These are phyloP conservation scores for Asarcornis scutulata DNA, from an alignment of 2,113 vertebrate species.

Conservation along the genomic window DNA sequence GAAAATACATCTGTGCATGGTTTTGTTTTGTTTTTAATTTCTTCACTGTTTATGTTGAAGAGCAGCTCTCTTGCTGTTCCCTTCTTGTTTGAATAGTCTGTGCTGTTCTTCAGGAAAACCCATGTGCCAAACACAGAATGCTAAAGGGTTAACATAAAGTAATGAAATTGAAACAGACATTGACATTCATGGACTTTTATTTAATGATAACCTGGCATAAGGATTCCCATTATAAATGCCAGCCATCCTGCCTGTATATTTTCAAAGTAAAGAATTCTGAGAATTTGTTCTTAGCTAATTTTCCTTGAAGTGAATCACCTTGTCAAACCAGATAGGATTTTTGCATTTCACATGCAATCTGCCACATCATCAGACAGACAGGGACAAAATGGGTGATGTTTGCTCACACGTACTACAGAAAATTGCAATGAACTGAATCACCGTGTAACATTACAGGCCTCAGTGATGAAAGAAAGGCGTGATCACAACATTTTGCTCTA, in stretches of 20 bases:
- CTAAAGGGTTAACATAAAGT: background rate
- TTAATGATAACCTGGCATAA: background rate
- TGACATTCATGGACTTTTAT: background rate
- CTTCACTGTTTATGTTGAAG: background rate
- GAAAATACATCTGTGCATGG: accelerated
- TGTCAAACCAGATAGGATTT: background rate
- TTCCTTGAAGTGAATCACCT: conserved; percentile 15
- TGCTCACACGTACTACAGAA: background rate
- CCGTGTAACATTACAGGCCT: background rate
- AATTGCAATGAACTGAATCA: background rate
- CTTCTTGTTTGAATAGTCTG: background rate
- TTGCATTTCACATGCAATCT: background rate
- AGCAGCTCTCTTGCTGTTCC: background rate
- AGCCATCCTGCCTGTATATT: background rate
- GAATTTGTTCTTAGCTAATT: background rate
- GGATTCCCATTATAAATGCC: background rate
- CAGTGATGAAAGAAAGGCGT: background rate
- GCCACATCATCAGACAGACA: background rate
- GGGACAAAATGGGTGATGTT: background rate
- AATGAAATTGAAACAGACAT: background rate
- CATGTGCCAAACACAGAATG: background rate
- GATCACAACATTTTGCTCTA: background rate
- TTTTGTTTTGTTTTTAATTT: background rate
- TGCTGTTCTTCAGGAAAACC: background rate
- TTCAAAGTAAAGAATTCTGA: background rate